Base-by-base conservation (phyloP, 1,140 invertebrate species). In the Batillaria attramentaria region DNA sequence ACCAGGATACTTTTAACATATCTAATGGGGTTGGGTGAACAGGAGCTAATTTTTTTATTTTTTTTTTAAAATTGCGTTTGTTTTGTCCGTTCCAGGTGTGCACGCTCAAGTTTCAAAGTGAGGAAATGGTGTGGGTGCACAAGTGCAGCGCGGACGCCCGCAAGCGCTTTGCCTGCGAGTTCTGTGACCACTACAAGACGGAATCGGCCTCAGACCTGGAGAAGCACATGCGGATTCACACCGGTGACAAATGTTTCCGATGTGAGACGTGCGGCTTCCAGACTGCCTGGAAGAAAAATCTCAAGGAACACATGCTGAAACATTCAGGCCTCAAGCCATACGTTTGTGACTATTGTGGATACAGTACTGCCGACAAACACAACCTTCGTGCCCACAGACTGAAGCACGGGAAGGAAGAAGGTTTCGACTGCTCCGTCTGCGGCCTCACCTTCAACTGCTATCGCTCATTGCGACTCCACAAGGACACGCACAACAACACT, bases 151-250 rank as follows among this genome's bases (percentile, higher is more conserved):
- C 76, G 3, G 75, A 77, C 69, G 74, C 78, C 24, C n/a, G 74
- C 10, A 84, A 85, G 65, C 81, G 78, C 68, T 81, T 78, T 41
- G 74, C 73, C 28, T 85, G 84, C 66, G 73, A 80, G 54, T 70
- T 77, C 54, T 85, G 84, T 75, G 80, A 84, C 72, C 80, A 81
- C 73, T 84, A 85, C 73, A 76, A 76, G 57, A 81, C 83, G 42
- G 81, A 79, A 35, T 83, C 79, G 16, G 78, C 82, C 13, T 79
- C 80, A 8, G 82, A 83, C 43, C 66, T 85, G 39, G 81, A 82
- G 73, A 90, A 94, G 42, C 80, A 81, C 57, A 81, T 81, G 80
- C 72, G 80, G 28, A 81, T 81, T 37, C 80, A 81, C 68, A 81
- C 80, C 16, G 78, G 78, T 42, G 80, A 81, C 72, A 81, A 81